Conservation (phyloP, 2,888 invertebrate species). For the Abscondita cerata region DNA sequence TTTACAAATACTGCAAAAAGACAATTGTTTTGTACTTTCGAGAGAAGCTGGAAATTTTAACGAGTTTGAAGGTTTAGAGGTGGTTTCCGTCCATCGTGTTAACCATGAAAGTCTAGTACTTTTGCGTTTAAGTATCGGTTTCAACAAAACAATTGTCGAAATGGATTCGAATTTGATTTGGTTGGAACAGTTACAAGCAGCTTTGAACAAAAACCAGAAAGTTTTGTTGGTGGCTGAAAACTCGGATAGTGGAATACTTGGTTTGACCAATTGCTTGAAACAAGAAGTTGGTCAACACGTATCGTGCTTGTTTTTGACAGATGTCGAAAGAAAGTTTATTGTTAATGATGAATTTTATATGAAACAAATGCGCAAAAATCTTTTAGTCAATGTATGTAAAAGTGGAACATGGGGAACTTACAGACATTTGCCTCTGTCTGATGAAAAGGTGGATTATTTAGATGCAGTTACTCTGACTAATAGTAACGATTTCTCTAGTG, state of each 20-base stretch:
- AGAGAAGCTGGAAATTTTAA: no score
- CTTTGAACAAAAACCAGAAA: not conserved
- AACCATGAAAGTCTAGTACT: no score
- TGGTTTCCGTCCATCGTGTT: no score
- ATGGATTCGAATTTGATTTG: not conserved
- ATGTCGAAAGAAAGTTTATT: constrained; percentile 64
- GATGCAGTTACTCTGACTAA: constrained; percentile 61
- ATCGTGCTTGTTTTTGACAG: constrained; percentile 67
- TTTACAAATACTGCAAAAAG: no score
- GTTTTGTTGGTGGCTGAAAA: not conserved
- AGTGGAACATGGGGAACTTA: constrained; percentile 61
- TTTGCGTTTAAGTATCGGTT: no score
- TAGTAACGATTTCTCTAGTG: constrained; percentile 82
- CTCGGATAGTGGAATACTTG: constrained; percentile 65
- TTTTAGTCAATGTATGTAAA: constrained; percentile 78
- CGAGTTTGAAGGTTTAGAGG: no score
- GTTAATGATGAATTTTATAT: constrained; percentile 69
- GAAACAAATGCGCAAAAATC: constrained; percentile 70
- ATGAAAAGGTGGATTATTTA: constrained; percentile 54
- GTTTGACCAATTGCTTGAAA: constrained; percentile 84
- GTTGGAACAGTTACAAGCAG: not conserved
- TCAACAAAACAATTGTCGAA: no score
- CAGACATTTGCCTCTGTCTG: constrained; percentile 40
- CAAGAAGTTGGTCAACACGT: constrained; percentile 66
- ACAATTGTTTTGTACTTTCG: no score